Base-by-base conservation (phyloP, 2,113 vertebrate species). In the Chaetorhynchus papuensis region DNA sequence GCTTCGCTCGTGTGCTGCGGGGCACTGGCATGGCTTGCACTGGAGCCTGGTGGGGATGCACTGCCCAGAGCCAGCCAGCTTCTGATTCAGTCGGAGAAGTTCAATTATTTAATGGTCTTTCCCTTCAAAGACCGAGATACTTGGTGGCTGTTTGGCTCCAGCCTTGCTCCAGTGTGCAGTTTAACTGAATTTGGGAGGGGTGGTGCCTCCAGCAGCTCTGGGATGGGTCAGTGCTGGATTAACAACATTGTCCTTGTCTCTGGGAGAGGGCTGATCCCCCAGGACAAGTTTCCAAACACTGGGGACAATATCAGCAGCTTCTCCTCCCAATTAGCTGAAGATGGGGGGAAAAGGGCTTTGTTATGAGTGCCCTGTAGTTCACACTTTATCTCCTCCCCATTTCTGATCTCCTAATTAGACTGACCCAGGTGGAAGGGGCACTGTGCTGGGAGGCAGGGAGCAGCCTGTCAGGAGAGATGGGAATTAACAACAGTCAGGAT, bases 1-100 rank as follows among this genome's bases (percentile, higher is more conserved):
- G 94, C 93, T 95, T 81, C 0, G 23, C 69, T 47, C 27, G 2
- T 1, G 65, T 57, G 84, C 95, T 85, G 83, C 81, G 41, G 90
- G 90, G 83, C 70, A 24, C 27, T 45, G 71, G 94, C 91, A 89
- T 72, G 93, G 94, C 89, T 93, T 92, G 75, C 44, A 11, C 64
- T 41, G 27, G 66, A 84, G 49, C 66, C 88, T 71, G 83, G 27
- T 85, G 69, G 85, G 69, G 77, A 23, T 56, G 69, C 49, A 4
- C 59, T 87, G 78, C 70, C 33, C 30, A 52, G 44, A 54, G 70
- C 41, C 71, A 79, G 11, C 33, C 56, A 52, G 15, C 72, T 95
- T 37, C 83, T 68, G n/a, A 37, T 54, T 19, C 35, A 63, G 3
- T 3, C 21, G 76, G 41, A 81, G 27, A 41, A 44, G 39, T 60